Evolutionary conservation across 2,888 invertebrate genomes (phyloP), one percentile per base, ranked within the genome.

Genomic region (Timandra comae): DNA sequence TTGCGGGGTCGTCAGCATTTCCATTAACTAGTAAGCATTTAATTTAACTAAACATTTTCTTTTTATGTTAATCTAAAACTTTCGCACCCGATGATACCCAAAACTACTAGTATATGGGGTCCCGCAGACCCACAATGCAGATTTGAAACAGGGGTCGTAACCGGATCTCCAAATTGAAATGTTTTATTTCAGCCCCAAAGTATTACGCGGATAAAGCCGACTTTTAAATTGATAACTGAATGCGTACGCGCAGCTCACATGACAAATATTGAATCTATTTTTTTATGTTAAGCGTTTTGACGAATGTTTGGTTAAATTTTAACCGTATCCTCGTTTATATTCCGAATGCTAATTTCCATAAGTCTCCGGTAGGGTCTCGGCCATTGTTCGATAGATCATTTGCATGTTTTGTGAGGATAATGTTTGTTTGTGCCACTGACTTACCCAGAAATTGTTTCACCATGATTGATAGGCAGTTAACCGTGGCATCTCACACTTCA

Each of bases 131-230:
- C 80, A 82, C 79, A 80, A 81, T 77, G 71, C 78, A 73, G 77
- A 79, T 77, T 76, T 63, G 66, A 70, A 75, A 65, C 71, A 65
- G 72, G 81, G 76, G 72, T 60, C 69, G 74, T 72, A 84, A 84
- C 85, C 84, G 82, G 85, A 84, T 84, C 80, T 71, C 78, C 64
- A 85, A 84, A 85, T 85, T 84, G 85, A 84, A 85, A 85, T 85
- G 85, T 85, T 84, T 82, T 85, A 85, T 84, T 70, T 69, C 69
- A 52, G 57, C 66, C 72, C 79, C 75, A 70, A 38, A 55, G 70
- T 68, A 74, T 75, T 76, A 75, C 65, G 58, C 39, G 72, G 67
- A 76, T 84, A 76, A 81, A 76, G 57, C 70, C 72, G 69, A 77
- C 82, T 81, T 81, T 73, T 79, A 79, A 82, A 84, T 82, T 84